Base-by-base conservation (phyloP, 2,797 vertebrate species). In the Poeciliopsis infans region DNA sequence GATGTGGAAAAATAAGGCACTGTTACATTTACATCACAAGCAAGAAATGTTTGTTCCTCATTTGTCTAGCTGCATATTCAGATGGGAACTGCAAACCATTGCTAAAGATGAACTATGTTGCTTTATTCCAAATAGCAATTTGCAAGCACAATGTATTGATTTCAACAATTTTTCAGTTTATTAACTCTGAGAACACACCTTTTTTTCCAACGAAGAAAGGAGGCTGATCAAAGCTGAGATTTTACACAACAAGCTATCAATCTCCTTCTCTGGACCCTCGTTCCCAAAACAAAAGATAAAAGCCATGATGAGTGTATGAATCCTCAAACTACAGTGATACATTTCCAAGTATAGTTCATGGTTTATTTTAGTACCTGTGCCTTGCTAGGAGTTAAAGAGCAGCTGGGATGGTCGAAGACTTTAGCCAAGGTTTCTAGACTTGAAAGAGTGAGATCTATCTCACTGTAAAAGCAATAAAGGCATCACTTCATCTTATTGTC, bases 181-280 rank as follows among this genome's bases (percentile, higher is more conserved):
- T 71, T 15, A 46, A 74, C 3, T 41, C 25, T 33, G 41, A 49
- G 70, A 74, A 82, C 83, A 3, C 86, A 97, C 97, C 95, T 95
- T 97, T 89, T 96, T 97, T 88, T 97, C 97, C 88, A 97, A 78
- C 0, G 96, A 96, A 36, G 97, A 96, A 1, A 97, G 95, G 70
- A 97, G 95, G 69, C 96, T 95, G 87, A 96, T 96, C 86, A 97
- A 92, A 0, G 95, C 79, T 46, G 96, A 95, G 81, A 97, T 96
- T 92, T 97, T 97, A 86, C 71, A 94, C 82, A 97, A 82, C 87
- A 97, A 90, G 83, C 87, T 90, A 77, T 97, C 97, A 43, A 97
- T 91, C 79, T 96, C 96, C 69, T 95, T 92, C 72, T 96, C 95
- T 0, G 95, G 88, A 78, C 87, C 87, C 84, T 94, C 90, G 70